phyloP scores from a whole-genome alignment of 2,113 vertebrate species.

The Hydrolagus affinis region DNA sequence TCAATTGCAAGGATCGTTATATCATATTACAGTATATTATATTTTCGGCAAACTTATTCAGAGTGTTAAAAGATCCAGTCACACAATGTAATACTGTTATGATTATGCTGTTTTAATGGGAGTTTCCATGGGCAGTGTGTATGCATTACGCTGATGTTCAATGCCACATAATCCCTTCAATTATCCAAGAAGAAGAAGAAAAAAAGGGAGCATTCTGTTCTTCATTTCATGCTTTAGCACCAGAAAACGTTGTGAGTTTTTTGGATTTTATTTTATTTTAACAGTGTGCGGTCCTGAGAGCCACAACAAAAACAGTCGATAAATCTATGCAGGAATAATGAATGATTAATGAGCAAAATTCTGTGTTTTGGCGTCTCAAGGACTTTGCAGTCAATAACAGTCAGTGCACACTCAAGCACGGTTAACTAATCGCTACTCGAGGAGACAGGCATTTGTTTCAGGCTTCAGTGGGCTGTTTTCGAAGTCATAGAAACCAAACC shows the following conservation, averaged over 20 bases:
- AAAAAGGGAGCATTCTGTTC: not conserved
- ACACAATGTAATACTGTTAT: no score
- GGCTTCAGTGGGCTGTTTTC: slow-evolving; percentile 12
- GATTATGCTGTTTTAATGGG: no score
- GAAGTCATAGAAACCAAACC: not conserved
- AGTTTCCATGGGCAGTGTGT: no score
- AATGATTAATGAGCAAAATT: slow-evolving; percentile 26
- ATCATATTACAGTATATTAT: no score
- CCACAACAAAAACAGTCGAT: slow-evolving; percentile 14
- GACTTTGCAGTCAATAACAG: slow-evolving; percentile 16
- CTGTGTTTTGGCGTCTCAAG: slow-evolving; percentile 21
- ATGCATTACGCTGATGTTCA: no score
- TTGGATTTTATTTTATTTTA: no score
- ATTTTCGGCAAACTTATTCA: no score
- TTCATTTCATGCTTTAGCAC: not conserved
- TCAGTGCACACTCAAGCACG: slow-evolving; percentile 2
- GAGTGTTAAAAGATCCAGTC: no score
- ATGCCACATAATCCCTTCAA: not conserved
- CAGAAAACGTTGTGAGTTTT: not conserved
- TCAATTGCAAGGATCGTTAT: no score
- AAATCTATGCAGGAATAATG: slow-evolving; percentile 10
- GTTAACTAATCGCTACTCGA: slow-evolving; percentile 25
- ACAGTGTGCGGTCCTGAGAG: not conserved
- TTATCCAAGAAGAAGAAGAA: not conserved
- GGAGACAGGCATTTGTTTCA: not conserved